phyloP scores from a whole-genome alignment of 2,888 invertebrate genomes.

The Alloscopus bannaensis region DNA sequence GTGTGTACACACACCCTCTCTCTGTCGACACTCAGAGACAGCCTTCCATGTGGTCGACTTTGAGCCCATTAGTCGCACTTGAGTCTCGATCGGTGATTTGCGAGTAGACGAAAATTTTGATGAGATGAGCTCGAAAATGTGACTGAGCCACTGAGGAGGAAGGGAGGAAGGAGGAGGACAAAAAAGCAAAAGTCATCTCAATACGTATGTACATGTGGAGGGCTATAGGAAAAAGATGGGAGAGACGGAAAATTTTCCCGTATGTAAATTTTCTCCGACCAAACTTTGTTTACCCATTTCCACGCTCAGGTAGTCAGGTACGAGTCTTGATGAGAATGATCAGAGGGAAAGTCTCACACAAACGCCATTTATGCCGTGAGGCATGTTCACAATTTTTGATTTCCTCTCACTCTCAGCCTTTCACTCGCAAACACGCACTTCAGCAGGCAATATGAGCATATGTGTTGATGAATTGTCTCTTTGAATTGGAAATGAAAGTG shows the following conservation, averaged over 20 bases:
- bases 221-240: neutral
- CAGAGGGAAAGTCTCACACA: neutral
- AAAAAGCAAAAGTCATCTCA: neutral
- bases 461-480: too few species aligned
- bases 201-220: neutral
- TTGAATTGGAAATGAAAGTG: too few species aligned
- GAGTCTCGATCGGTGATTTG: constrained; percentile 40
- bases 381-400: neutral
- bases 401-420: neutral
- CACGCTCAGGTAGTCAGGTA: constrained; percentile 45
- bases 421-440: too few species aligned
- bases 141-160: neutral
- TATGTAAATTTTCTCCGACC: constrained; percentile 14
- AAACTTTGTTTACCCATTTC: constrained; percentile 47
- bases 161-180: neutral
- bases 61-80: constrained; percentile 61
- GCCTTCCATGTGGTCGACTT: constrained; percentile 18
- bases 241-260: neutral
- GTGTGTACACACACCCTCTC: neutral
- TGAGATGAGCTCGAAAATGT: constrained; percentile 33
- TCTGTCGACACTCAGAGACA: constrained; percentile 2
- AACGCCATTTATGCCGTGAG: neutral
- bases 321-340: neutral
- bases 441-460: too few species aligned
- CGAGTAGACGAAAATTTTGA: constrained; percentile 53